Evolutionary conservation across 2,797 vertebrate species (phyloP).

Genomic region (Sebastes paucispinis): DNA sequence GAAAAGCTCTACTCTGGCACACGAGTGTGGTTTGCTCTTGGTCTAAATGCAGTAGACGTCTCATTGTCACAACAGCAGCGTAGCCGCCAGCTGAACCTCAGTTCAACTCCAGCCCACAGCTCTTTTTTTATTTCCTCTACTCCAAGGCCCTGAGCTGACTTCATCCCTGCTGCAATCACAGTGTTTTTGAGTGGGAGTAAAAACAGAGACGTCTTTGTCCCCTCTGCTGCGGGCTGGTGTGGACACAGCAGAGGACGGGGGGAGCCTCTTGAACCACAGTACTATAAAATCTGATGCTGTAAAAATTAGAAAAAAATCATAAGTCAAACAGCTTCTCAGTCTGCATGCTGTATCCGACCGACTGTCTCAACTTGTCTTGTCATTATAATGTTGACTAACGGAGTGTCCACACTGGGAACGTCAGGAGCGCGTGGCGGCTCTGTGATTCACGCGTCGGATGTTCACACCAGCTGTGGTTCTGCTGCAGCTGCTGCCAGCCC

Average conservation of each 20-base stretch:
- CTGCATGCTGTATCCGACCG: neutral
- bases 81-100: conserved; percentile 25
- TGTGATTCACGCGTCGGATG: too few relatives aligned
- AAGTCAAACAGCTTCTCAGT: neutral
- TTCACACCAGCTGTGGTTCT: too few relatives aligned
- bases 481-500: too few relatives aligned
- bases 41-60: conserved; percentile 23
- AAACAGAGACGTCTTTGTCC: neutral
- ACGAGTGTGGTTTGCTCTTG: conserved; percentile 3
- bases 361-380: neutral
- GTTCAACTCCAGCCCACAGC: conserved; percentile 23
- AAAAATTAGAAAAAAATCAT: neutral
- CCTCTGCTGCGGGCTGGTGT: neutral
- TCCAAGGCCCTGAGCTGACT: conserved; percentile 6
- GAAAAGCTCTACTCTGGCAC: neutral
- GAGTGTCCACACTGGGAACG: too few relatives aligned
- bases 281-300: neutral
- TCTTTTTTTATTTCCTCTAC: conserved; percentile 18
- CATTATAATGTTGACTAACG: neutral
- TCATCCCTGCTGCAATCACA: conserved; percentile 2
- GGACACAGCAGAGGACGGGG: neutral
- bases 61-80: conserved; percentile 30
- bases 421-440: too few relatives aligned
- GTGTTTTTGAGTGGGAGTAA: neutral
- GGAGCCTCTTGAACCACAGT: neutral